Conservation (phyloP, 1,140 invertebrate species). For the Sarcophaga bullata region DNA sequence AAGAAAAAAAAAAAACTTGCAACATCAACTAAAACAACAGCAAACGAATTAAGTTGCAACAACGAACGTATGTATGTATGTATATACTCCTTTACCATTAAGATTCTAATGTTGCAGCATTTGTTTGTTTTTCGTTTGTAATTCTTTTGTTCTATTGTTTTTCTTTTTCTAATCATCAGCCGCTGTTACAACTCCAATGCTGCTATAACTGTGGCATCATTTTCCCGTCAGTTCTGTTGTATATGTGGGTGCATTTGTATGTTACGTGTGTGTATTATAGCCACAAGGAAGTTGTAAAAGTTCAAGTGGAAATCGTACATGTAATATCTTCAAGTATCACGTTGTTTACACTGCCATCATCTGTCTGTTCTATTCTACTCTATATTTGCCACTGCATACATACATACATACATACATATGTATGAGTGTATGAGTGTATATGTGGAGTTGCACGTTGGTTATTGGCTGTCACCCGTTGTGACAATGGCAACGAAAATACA, state of each 20-base stretch:
- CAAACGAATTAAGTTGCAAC: constrained; percentile 2
- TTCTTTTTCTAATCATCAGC: not conserved
- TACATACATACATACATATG: too few relatives aligned
- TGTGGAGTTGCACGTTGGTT: not conserved
- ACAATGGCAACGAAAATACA: constrained; percentile 27
- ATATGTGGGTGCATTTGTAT: not conserved
- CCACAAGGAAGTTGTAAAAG: constrained; percentile 40
- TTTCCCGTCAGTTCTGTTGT: not conserved
- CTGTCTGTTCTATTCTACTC: not conserved
- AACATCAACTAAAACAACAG: not conserved
- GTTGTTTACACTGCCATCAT: not conserved
- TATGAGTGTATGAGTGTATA: too few relatives aligned
- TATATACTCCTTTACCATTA: not conserved
- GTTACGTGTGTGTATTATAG: not conserved
- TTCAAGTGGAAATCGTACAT: constrained; percentile 35
- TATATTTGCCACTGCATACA: not conserved
- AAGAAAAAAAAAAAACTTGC: not conserved
- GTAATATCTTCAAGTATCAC: constrained; percentile 3
- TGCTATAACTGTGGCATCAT: not conserved
- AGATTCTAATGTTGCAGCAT: not conserved
- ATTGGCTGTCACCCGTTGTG: not conserved
- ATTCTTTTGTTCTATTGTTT: not conserved
- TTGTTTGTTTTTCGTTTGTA: not conserved
- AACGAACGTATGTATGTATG: not conserved
- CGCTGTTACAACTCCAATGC: not conserved